These are phyloP conservation scores for Sarcoramphus papa DNA, from an alignment of 2,797 vertebrate species.

Conservation along the genomic window DNA sequence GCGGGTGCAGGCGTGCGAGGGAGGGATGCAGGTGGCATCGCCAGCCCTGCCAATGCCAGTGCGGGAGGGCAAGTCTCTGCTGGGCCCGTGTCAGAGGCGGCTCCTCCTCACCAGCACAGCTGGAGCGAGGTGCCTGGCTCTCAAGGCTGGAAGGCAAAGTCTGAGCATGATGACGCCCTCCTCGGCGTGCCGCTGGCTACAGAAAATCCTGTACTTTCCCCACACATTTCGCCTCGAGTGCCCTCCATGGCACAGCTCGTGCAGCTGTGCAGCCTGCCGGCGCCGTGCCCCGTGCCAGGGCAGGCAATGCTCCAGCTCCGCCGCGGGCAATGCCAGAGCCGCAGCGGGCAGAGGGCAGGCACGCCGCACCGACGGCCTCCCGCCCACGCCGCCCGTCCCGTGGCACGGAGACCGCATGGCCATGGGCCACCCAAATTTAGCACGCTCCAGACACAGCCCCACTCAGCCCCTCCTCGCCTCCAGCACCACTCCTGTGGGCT, in stretches of 20 bases:
- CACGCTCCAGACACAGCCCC: neutral
- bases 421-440: neutral
- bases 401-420: fast-evolving
- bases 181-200: neutral
- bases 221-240: neutral
- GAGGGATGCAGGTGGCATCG: neutral
- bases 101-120: conserved; percentile 8
- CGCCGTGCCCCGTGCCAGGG: neutral
- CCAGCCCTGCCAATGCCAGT: neutral
- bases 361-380: fast-evolving
- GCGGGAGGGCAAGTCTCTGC: neutral
- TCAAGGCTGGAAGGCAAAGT: neutral
- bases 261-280: neutral
- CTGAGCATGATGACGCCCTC: neutral
- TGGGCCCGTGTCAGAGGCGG: neutral
- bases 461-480: neutral
- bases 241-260: neutral
- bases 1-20: neutral
- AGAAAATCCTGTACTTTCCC: conserved; percentile 25
- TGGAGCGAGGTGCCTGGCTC: neutral
- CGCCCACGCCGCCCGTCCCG: fast-evolving
- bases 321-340: fast-evolving
- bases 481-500: neutral
- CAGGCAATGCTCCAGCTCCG: fast-evolving
- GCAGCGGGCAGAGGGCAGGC: neutral